These are phyloP conservation scores for Campoletis sonorensis DNA, from an alignment of 1,140 invertebrate species.

Conservation along the genomic window DNA sequence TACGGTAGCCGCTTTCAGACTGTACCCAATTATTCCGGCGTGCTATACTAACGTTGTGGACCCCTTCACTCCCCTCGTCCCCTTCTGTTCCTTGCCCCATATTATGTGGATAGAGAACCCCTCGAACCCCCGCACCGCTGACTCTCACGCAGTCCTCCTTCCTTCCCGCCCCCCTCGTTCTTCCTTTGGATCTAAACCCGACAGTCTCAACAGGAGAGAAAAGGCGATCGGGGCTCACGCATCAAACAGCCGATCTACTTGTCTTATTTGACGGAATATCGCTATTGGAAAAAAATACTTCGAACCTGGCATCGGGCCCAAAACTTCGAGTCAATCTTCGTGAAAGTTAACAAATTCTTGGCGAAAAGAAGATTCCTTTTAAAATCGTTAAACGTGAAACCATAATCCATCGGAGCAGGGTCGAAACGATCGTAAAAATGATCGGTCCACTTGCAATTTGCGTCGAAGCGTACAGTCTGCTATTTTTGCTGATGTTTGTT, in stretches of 20 bases:
- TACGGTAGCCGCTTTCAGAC: slow-evolving; percentile 70
- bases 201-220: slow-evolving; percentile 1
- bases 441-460: too few species aligned
- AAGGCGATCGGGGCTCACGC: not conserved
- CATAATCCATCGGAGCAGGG: too few species aligned
- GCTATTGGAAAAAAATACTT: not conserved
- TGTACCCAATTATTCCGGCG: slow-evolving; percentile 73
- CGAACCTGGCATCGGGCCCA: not conserved
- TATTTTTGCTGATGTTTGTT: not conserved
- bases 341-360: too few species aligned
- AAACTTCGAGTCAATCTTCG: not conserved
- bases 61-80: slow-evolving; percentile 35
- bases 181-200: slow-evolving; percentile 34
- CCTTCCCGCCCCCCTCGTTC: slow-evolving; percentile 10
- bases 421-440: too few species aligned
- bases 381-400: too few species aligned
- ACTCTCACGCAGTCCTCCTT: slow-evolving; percentile 42
- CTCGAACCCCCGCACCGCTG: not conserved
- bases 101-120: slow-evolving; percentile 53
- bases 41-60: slow-evolving; percentile 68
- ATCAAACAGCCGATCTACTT: slow-evolving; percentile 3
- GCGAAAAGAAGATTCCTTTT: too few species aligned
- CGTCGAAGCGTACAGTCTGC: too few species aligned
- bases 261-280: slow-evolving; percentile 27
- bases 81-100: slow-evolving; percentile 2